Percentiles rank a stretch among this genome's conserved stretches.
Evolutionary conservation across 2,113 vertebrate genomes (phyloP).

Genomic region (Echinops telfairi): DNA sequence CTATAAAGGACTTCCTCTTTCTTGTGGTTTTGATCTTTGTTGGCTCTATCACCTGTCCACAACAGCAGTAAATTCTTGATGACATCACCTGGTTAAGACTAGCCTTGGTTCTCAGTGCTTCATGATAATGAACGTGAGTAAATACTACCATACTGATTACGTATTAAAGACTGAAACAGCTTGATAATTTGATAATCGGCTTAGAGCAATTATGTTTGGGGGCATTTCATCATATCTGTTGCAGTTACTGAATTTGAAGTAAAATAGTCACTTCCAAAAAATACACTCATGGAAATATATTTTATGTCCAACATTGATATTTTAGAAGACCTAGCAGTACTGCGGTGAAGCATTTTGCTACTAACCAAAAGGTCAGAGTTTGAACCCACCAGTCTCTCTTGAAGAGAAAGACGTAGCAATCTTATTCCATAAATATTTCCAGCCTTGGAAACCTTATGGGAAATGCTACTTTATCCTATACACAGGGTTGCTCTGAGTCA

Average conservation of each 20-base stretch:
- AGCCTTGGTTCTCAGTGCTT: no score
- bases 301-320: not conserved
- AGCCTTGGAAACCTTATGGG: not conserved
- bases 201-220: not conserved
- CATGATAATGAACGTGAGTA: no score
- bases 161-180: not conserved
- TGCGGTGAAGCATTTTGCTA: not conserved
- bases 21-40: no score
- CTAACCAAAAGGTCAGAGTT: not conserved
- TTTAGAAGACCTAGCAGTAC: not conserved
- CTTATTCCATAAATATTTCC: not conserved
- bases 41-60: no score
- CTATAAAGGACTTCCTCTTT: no score
- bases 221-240: not conserved
- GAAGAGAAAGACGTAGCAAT: not conserved
- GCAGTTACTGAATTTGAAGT: not conserved
- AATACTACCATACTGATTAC: no score
- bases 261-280: not conserved
- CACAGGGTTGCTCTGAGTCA: no score
- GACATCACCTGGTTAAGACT: no score
- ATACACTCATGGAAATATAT: not conserved
- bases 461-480: no score
- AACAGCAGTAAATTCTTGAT: no score
- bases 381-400: not conserved
- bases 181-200: slow-evolving; percentile 63